Evolutionary conservation across 2,888 invertebrate species (phyloP), one percentile per base, ranked within the genome.

Genomic region (Abrostola triplasia): DNA sequence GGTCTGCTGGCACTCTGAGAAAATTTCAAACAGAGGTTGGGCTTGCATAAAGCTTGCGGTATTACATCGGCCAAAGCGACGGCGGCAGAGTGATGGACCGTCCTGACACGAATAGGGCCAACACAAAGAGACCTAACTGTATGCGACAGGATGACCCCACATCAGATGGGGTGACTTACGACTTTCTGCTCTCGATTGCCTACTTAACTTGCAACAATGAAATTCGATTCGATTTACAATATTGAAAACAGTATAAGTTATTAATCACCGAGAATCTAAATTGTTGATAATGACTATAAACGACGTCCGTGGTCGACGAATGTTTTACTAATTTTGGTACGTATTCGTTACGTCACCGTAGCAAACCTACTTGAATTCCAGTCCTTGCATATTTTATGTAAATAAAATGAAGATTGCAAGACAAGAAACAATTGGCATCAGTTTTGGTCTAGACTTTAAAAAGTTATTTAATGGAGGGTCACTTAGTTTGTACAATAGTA

Each of bases 251-350:
- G 80, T 86, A 84, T 84, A 87, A 86, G 84, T 85, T 83, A 85
- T 85, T 85, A 83, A 88, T 85, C 86, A 86, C 85, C 67, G 82
- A 79, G 89, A 91, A 91, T 92, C 84, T 84, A 89, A 91, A 91
- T 91, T 84, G 88, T 85, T 83, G 83, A 80, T 89, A 91, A 90
- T 88, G 86, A 86, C 86, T 87, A 86, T 88, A 88, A 90, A 88
- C 88, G 84, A 89, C 84, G 90, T 88, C 90, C 87, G 87, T 80
- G 84, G 86, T 87, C 84, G 82, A 80, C 87, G 90, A 87, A 88
- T 84, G 90, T 89, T 91, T 92, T 91, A 91, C 92, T 88, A 92
- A 90, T 91, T 91, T 90, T 84, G 76, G 82, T 85, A 82, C 84
- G 87, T 82, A 87, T 83, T 79, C 70, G 88, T 93, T 92, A 88